Base-by-base conservation (phyloP, 2,113 vertebrate genomes). In the Thamnophis sirtalis region DNA sequence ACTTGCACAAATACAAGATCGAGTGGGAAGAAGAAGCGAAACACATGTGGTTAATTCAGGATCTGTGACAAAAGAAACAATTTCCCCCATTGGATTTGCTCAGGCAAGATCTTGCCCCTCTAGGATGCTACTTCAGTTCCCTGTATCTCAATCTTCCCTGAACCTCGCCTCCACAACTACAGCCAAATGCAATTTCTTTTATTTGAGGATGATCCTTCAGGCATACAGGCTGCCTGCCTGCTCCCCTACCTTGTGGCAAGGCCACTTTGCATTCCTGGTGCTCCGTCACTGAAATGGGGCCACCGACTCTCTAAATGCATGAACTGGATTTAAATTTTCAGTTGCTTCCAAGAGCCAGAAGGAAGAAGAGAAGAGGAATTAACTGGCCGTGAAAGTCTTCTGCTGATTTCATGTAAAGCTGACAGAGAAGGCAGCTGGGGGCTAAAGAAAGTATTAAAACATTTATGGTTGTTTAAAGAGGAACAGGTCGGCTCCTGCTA, bases 361-460 rank as follows among this genome's bases (percentile, higher is more conserved):
- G 49, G 56, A 9, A 19, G 28, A 24, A 80, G 24, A 92, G 38
- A 11, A 88, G 26, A 38, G 38, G 33, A 55, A 58, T 51, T 38
- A 58, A 89, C 0, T 55, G 11, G 33, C 54, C 22, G 28, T 84
- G 26, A 89, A 89, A 50, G 91, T 48, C 53, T 85, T 26, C 54
- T 89, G 73, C 54, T 60, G 54, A n/a, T 89, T 85, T 89, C 28
- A 60, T 85, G 53, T 51, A 50, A 80, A 92, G 50, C 43, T 84
- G 43, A 22, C 91, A 38, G 43, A 84, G 54, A 85, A 89, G 53
- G 91, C 50, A 92, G 51, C 13, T 60, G 68, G 43, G 48, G 54
- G 54, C 28, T 50, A 28, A 54, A 85, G 33, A 85, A 92, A 89
- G 53, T 89, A 85, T 84, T 85, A 60, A 92, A 92, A 92, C 87